Evolutionary conservation across 1,140 invertebrate species (phyloP), one percentile per base, ranked within the genome.

Genomic region (Monomorium pharaonis): DNA sequence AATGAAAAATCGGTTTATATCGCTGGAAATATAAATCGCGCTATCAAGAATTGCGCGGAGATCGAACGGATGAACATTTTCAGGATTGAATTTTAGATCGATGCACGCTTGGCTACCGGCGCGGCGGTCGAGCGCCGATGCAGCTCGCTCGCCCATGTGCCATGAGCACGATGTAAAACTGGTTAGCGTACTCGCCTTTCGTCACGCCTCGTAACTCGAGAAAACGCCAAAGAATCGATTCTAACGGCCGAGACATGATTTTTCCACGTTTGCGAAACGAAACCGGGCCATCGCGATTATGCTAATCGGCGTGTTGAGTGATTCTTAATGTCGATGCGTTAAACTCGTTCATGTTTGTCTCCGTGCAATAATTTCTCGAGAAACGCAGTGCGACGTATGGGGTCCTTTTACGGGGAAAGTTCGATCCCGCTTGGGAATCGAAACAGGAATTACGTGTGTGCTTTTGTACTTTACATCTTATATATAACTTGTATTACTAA

Each of bases 241-340:
- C 44, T 89, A 90, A 89, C 80, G 86, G 86, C 88, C 88, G 84
- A 88, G 89, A 90, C 86, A 90, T 75, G 86, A 88, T 90, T 90
- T 89, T 89, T 88, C 88, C 77, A 84, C 54, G 27, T 87, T 33
- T 75, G 74, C 70, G 14, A 37, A 77, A 81, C 69, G 58, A 51
- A 90, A 89, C 88, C 84, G 62, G 89, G 85, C 30, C 85, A 74
- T 27, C 18, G 27, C 33, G 70, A 51, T 80, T 75, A 70, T 77
- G 78, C 72, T 86, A 58, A 47, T 83, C 65, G 47, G 51, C 74
- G 42, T 42, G 51, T 60, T 88, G 24, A 81, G 60, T 80, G 33
- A 67, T 37, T 21, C 44, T 33, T 27, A 9, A 12, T 14, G n/a
- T 47, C 58, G 27, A 63, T 62, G 58, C 18, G 27, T n/a, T 21